Conservation (phyloP, 2,797 vertebrate species). For the Enteromius paludinosus region DNA sequence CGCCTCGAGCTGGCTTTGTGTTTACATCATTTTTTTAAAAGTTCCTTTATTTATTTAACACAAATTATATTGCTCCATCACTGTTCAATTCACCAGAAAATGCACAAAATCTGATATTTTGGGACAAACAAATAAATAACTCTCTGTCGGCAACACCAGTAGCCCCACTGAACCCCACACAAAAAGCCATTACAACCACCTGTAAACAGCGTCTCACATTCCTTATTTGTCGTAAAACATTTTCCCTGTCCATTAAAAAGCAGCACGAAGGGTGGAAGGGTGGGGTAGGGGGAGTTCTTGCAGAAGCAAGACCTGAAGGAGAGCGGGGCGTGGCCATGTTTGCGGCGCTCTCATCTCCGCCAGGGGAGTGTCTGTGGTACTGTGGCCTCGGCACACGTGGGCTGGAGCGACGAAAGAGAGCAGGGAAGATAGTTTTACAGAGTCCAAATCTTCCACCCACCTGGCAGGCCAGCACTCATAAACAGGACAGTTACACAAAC, state of each 20-base stretch:
- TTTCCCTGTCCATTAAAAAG: neutral
- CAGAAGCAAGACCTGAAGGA: constrained; percentile 27
- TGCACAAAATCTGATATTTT: neutral
- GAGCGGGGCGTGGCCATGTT: constrained; percentile 19
- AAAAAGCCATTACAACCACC: neutral
- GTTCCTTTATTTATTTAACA: neutral
- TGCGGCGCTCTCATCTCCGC: constrained; percentile 14
- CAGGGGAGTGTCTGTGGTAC: constrained; percentile 64
- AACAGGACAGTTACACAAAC: constrained; percentile 70
- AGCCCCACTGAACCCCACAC: neutral
- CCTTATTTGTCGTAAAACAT: constrained; percentile 14
- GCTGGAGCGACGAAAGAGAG: constrained; percentile 38
- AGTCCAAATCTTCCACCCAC: constrained; percentile 79
- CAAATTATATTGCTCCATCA: neutral
- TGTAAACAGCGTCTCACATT: neutral
- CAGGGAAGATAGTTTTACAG: constrained; percentile 44
- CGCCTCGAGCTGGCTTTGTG: neutral
- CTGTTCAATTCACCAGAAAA: neutral
- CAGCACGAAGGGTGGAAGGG: neutral
- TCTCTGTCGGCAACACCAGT: neutral
- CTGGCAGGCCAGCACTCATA: constrained; percentile 71
- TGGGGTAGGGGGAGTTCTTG: neutral
- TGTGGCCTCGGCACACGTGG: constrained; percentile 42
- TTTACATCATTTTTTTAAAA: neutral
- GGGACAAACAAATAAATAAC: neutral